These are phyloP conservation scores for Styela plicata DNA, from an alignment of 23 tunicate species.

Conservation along the genomic window DNA sequence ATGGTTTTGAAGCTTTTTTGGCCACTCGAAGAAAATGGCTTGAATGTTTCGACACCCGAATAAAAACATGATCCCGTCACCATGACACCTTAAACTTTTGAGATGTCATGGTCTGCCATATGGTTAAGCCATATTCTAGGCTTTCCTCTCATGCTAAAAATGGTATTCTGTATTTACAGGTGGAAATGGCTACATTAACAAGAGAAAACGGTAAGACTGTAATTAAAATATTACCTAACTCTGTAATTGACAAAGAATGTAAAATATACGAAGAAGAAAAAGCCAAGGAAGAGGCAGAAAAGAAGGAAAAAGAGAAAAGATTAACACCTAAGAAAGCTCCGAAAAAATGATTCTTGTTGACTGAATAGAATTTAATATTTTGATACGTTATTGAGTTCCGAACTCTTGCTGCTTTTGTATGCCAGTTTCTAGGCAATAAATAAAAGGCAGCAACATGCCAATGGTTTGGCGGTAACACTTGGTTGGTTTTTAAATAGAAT, in stretches of 20 bases:
- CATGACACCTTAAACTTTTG: too few relatives aligned
- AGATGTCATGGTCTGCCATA: too few relatives aligned
- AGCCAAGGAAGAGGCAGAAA: slow-evolving; percentile 81
- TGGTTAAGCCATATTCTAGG: too few relatives aligned
- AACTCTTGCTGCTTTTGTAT: neutral
- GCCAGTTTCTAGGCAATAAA: neutral
- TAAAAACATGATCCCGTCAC: too few relatives aligned
- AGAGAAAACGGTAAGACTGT: slow-evolving; percentile 64
- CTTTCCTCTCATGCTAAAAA: too few relatives aligned
- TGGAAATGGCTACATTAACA: slow-evolving; percentile 84
- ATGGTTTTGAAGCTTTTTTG: too few relatives aligned
- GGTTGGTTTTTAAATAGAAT: too few relatives aligned
- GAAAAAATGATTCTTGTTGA: neutral
- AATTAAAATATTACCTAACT: slow-evolving; percentile 47
- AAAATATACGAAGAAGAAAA: slow-evolving; percentile 77
- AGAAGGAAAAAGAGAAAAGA: slow-evolving; percentile 74
- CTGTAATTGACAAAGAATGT: slow-evolving; percentile 71
- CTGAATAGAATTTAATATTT: neutral
- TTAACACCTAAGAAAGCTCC: slow-evolving; percentile 29
- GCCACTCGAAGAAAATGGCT: too few relatives aligned
- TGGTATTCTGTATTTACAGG: too few relatives aligned
- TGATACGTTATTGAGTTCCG: neutral
- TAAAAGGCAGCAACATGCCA: too few relatives aligned
- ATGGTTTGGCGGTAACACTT: too few relatives aligned
- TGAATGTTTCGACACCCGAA: too few relatives aligned